phyloP scores from a whole-genome alignment of 2,888 invertebrate genomes.

The Aphrophora alni region DNA sequence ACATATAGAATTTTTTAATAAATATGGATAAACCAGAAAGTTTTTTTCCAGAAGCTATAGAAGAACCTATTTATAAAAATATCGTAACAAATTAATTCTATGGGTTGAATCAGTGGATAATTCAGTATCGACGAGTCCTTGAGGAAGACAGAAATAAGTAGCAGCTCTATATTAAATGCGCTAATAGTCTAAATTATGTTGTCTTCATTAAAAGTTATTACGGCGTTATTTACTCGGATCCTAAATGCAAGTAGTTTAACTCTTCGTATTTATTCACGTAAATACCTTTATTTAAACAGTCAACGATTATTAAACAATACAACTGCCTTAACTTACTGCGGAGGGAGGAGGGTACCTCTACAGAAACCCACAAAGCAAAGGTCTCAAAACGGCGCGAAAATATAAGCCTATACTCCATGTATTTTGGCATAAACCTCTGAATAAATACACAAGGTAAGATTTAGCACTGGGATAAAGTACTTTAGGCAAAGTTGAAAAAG shows the following conservation, averaged over 20 bases:
- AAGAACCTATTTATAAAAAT: too few species aligned
- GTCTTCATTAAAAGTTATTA: too few species aligned
- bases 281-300: neutral
- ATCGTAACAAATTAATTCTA: too few species aligned
- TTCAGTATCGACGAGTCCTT: too few species aligned
- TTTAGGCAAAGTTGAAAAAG: conserved; percentile 41
- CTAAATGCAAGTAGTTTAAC: neutral
- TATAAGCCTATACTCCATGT: neutral
- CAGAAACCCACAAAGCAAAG: conserved; percentile 28
- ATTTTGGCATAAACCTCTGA: conserved; percentile 30
- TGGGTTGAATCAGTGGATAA: too few species aligned
- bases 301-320: conserved; percentile 3
- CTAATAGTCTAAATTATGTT: too few species aligned
- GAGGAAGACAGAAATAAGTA: too few species aligned
- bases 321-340: neutral
- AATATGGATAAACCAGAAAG: too few species aligned
- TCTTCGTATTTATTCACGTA: neutral
- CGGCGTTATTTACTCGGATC: neutral
- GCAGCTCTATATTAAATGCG: too few species aligned
- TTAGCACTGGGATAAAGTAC: conserved; percentile 44
- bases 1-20: too few species aligned
- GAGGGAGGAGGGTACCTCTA: neutral
- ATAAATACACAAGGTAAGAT: conserved; percentile 36
- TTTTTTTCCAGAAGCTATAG: too few species aligned
- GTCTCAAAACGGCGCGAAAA: conserved; percentile 13